phyloP scores from a whole-genome alignment of 2,888 invertebrate genomes.

The Mechanitis messenoides region DNA sequence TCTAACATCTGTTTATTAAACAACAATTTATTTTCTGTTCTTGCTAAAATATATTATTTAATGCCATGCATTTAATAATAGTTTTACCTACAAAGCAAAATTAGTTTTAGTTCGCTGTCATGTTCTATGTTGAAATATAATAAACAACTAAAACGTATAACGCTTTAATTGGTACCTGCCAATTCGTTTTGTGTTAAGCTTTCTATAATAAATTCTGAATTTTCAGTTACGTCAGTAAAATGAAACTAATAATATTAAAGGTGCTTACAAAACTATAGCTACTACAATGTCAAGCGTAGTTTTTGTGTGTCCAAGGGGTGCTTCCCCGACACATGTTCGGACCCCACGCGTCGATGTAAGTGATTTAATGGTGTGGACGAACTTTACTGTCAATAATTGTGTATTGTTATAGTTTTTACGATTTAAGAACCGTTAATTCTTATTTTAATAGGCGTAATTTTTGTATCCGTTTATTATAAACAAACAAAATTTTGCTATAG shows the following conservation, averaged over 20 bases:
- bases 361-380: slow-evolving; percentile 58
- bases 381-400: slow-evolving; percentile 8
- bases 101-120: too few species aligned
- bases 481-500: too few species aligned
- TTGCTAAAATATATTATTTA: too few species aligned
- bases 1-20: slow-evolving; percentile 50
- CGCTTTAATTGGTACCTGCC: too few species aligned
- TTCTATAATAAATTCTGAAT: too few species aligned
- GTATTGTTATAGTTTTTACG: not conserved
- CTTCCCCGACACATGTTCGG: slow-evolving; percentile 58
- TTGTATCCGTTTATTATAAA: not conserved
- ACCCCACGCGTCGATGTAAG: slow-evolving; percentile 69
- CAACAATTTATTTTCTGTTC: not conserved
- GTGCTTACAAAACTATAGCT: not conserved
- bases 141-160: too few species aligned
- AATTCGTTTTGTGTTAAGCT: too few species aligned
- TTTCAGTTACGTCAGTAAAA: too few species aligned
- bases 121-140: too few species aligned
- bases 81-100: too few species aligned
- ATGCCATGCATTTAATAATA: too few species aligned
- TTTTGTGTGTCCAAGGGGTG: slow-evolving; percentile 21
- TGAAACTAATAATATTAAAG: not conserved
- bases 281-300: not conserved
- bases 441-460: not conserved
- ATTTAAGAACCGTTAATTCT: too few species aligned